Percentiles rank a stretch among this genome's conserved stretches.
Conservation (phyloP, 2,113 vertebrate genomes). For the Scomber colias region DNA sequence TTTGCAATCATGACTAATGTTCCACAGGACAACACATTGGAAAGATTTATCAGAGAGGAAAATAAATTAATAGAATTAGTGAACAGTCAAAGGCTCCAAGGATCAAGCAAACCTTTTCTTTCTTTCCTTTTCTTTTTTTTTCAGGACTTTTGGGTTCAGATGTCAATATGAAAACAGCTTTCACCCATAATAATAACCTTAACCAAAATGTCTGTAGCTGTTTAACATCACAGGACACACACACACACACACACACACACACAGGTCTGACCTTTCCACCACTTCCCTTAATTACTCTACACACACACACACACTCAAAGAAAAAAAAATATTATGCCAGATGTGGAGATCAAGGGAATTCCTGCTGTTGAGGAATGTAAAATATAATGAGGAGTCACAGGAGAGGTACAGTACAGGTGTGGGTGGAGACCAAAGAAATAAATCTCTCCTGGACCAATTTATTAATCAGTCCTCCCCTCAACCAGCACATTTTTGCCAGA, state of each 20-base stretch:
- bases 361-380: constrained; percentile 73
- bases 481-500: constrained; percentile 18
- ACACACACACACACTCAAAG: constrained; percentile 25
- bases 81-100: background rate
- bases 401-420: constrained; percentile 66
- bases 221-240: constrained; percentile 40
- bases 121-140: background rate
- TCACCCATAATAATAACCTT: constrained; percentile 28
- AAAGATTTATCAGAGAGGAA: constrained; percentile 5
- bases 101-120: background rate
- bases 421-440: constrained; percentile 48
- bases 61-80: constrained; percentile 7
- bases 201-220: constrained; percentile 47
- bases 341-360: constrained; percentile 76
- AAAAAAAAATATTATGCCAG: constrained; percentile 54
- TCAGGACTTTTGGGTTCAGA: background rate
- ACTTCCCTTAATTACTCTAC: constrained; percentile 70
- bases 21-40: background rate
- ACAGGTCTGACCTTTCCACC: constrained; percentile 64
- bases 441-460: constrained; percentile 24
- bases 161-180: background rate
- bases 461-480: constrained; percentile 37
- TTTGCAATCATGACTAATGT: background rate
- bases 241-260: constrained; percentile 13
- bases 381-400: constrained; percentile 67